A percentile compares a stretch with the other conserved stretches of the same genome.
Conservation (phyloP, 2,797 vertebrate species). For the Oreochromis grahami region DNA sequence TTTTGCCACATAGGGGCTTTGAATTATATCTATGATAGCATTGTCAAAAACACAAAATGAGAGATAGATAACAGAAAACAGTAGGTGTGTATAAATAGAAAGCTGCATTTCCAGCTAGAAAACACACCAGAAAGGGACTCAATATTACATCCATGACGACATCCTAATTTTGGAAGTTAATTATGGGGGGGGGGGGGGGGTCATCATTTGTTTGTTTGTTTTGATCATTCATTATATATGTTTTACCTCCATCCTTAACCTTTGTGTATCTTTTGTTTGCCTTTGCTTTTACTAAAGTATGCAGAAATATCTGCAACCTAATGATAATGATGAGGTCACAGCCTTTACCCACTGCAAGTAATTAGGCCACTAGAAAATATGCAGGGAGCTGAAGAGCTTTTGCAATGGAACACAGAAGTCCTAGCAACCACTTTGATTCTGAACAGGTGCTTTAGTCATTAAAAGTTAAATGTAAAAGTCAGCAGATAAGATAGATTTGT, state of each 20-base stretch:
- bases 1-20: slow-evolving; percentile 37
- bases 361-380: slow-evolving; percentile 46
- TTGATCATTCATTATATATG: slow-evolving; percentile 29
- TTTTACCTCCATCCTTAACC: slow-evolving; percentile 50
- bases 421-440: background rate
- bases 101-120: background rate
- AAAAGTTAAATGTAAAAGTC: background rate
- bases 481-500: background rate
- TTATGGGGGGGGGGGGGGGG: accelerated
- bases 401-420: background rate
- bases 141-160: background rate
- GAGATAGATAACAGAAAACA: slow-evolving; percentile 43
- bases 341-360: slow-evolving; percentile 47
- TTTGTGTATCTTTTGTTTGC: slow-evolving; percentile 45
- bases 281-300: slow-evolving; percentile 39
- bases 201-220: background rate
- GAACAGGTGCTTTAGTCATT: background rate
- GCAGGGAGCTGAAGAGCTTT: background rate
- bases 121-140: background rate
- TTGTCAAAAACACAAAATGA: slow-evolving; percentile 62
- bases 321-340: slow-evolving; percentile 57
- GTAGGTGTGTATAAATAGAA: slow-evolving; percentile 6
- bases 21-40: slow-evolving; percentile 63
- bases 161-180: slow-evolving; percentile 7
- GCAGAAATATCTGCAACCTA: slow-evolving; percentile 46